Percentiles rank a stretch among this genome's conserved stretches.
These are phyloP conservation scores for Trachythela sp. DNA, from an alignment of 64 coral and sea anemone genomes.

Conservation along the genomic window DNA sequence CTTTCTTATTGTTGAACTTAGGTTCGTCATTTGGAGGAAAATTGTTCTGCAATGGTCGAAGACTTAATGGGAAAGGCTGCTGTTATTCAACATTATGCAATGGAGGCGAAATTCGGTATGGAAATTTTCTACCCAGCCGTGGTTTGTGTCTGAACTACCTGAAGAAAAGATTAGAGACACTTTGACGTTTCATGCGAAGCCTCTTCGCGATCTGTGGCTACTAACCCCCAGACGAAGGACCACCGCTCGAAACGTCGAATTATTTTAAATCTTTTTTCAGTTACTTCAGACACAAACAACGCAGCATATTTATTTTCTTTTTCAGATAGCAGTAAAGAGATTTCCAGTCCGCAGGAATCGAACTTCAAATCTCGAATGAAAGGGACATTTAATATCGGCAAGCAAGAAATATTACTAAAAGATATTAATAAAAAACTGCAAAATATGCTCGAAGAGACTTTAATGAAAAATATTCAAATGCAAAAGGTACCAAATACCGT, in stretches of 20 bases:
- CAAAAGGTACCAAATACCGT: constrained; percentile 57
- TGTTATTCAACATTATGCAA: constrained; percentile 85
- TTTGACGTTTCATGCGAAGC: no score
- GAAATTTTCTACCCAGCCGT: neutral
- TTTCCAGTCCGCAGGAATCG: constrained; percentile 36
- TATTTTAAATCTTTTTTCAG: no score
- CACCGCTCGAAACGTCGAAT: no score
- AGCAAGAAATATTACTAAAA: constrained; percentile 34
- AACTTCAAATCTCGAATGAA: constrained; percentile 83
- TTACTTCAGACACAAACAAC: no score
- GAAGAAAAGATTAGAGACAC: no score
- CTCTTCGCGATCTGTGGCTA: no score
- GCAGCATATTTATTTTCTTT: no score
- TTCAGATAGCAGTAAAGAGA: neutral
- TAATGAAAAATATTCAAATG: constrained; percentile 92
- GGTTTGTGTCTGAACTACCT: no score
- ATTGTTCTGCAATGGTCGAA: constrained; percentile 69
- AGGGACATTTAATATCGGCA: constrained; percentile 64
- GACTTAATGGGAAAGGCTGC: constrained; percentile 83
- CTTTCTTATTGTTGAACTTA: neutral
- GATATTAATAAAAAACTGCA: constrained; percentile 72
- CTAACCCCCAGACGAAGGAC: no score
- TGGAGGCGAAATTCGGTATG: constrained; percentile 88
- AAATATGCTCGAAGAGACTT: constrained; percentile 83
- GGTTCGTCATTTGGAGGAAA: constrained; percentile 94